A percentile compares a stretch with the other conserved stretches of the same genome.
phyloP scores from a whole-genome alignment of 2,888 invertebrate species.

The Cinara cedri region DNA sequence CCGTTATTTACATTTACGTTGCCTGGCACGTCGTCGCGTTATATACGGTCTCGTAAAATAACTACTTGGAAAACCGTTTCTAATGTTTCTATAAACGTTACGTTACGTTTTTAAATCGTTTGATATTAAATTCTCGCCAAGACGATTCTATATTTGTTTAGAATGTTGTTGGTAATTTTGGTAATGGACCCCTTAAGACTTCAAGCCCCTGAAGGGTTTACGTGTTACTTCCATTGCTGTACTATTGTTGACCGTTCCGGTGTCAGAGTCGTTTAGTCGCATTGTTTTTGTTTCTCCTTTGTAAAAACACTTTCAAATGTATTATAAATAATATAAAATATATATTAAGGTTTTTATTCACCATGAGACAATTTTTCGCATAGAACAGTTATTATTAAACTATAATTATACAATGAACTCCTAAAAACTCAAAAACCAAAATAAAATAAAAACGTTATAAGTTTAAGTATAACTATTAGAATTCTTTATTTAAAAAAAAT shows the following conservation, averaged over 20 bases:
- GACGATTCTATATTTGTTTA: not conserved
- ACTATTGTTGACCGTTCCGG: not conserved
- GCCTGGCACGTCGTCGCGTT: no score
- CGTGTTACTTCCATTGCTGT: not conserved
- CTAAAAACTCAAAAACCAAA: no score
- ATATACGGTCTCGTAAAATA: no score
- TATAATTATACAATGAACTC: no score
- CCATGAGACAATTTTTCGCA: no score
- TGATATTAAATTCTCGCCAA: slow-evolving; percentile 2
- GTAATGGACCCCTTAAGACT: slow-evolving; percentile 17
- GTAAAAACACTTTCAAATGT: not conserved
- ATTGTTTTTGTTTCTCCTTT: not conserved
- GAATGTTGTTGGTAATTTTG: not conserved
- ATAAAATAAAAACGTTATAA: no score
- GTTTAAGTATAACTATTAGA: no score
- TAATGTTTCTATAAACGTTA: not conserved
- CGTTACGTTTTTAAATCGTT: not conserved
- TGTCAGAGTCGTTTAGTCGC: not conserved
- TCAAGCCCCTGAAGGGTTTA: not conserved
- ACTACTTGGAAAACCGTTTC: no score
- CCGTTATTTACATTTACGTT: no score
- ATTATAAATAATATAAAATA: not conserved
- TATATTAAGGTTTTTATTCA: not conserved
- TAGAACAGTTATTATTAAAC: no score
- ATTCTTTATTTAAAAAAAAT: no score